A percentile compares a stretch with the other conserved stretches of the same genome.
phyloP scores from a whole-genome alignment of 1,140 invertebrate genomes.

The Charaxes varanes region DNA sequence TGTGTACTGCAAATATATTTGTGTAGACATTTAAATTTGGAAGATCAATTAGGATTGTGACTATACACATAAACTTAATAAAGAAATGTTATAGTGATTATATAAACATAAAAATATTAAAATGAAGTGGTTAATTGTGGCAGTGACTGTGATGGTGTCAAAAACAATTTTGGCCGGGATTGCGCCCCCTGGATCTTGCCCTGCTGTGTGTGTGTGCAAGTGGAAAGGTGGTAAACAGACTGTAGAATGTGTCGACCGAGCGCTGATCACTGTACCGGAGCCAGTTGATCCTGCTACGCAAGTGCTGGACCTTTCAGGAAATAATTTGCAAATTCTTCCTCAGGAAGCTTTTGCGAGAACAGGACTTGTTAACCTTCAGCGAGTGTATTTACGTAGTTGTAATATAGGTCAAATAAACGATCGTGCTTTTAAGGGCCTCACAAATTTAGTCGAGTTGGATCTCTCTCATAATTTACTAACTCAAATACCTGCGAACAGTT shows the following conservation, averaged over 20 bases:
- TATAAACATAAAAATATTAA: conserved; percentile 35
- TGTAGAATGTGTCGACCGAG: conserved; percentile 89
- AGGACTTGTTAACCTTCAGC: conserved; percentile 89
- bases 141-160: conserved; percentile 54
- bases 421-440: conserved; percentile 86
- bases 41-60: conserved; percentile 21
- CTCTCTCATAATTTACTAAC: conserved; percentile 88
- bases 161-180: conserved; percentile 51
- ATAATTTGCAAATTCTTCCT: conserved; percentile 87
- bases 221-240: conserved; percentile 95
- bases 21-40: conserved; percentile 24
- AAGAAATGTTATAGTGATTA: conserved; percentile 35
- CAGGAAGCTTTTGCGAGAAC: conserved; percentile 86
- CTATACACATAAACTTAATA: conserved; percentile 12
- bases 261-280: conserved; percentile 86
- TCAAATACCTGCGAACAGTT: conserved; percentile 84
- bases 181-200: conserved; percentile 76
- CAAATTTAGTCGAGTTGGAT: conserved; percentile 92
- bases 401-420: conserved; percentile 89
- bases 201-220: conserved; percentile 89
- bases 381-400: conserved; percentile 87
- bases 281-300: conserved; percentile 90
- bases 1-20: conserved; percentile 31
- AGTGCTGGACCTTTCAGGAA: conserved; percentile 90
- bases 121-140: conserved; percentile 64